phyloP scores from a whole-genome alignment of 2,113 vertebrate species.

The Trochalopteron elliotii region DNA sequence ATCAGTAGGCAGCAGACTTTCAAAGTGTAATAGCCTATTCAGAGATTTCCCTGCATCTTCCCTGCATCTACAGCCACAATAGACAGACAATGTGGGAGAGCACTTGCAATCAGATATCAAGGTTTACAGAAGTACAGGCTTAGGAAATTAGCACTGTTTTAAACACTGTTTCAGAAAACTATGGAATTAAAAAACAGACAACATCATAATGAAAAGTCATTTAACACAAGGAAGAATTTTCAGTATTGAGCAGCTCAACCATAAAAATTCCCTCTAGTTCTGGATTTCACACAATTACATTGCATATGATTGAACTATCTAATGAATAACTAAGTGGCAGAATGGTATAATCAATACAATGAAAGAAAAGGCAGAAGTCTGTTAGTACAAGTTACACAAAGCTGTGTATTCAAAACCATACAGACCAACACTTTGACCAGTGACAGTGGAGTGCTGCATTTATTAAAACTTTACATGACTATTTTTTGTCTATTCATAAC shows the following conservation, averaged over 20 bases:
- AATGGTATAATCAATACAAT: background rate
- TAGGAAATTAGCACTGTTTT: background rate
- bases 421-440: background rate
- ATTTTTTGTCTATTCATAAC: too few species aligned
- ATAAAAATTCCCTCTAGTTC: background rate
- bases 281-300: background rate
- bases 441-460: accelerated
- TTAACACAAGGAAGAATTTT: background rate
- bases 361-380: background rate
- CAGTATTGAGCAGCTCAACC: background rate
- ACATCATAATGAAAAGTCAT: background rate
- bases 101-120: background rate
- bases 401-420: background rate
- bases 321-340: background rate
- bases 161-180: background rate
- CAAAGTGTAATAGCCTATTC: background rate
- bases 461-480: background rate
- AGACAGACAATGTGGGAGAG: background rate
- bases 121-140: background rate
- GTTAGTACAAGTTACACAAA: background rate
- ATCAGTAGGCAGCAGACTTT: background rate
- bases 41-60: background rate
- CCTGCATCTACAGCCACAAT: background rate
- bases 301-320: background rate
- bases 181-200: background rate